These are phyloP conservation scores for Lasioglossum albipes DNA, from an alignment of 1,140 invertebrate genomes.

Conservation along the genomic window DNA sequence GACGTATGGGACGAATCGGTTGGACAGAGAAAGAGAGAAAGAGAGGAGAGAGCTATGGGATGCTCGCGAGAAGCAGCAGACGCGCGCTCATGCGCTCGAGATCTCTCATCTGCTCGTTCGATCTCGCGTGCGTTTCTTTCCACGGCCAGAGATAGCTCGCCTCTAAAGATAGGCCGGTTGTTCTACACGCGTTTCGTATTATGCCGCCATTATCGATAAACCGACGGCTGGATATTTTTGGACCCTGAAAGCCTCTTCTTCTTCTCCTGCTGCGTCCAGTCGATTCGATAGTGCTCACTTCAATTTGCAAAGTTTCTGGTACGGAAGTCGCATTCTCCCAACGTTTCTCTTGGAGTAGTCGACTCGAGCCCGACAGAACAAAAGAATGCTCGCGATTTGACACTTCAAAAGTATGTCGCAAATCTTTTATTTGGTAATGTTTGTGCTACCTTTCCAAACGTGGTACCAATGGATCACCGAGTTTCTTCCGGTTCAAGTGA, in stretches of 20 bases:
- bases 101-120: conserved; percentile 50
- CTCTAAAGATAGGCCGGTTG: conserved; percentile 64
- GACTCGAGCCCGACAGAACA: no score
- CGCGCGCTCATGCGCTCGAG: conserved; percentile 31
- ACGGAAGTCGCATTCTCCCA: no score
- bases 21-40: neutral
- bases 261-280: no score
- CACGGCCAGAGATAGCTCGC: conserved; percentile 54
- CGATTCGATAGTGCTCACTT: no score
- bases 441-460: no score
- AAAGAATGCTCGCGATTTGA: no score
- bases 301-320: no score
- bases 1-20: neutral
- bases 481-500: no score
- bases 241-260: conserved; percentile 24
- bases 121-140: conserved; percentile 60
- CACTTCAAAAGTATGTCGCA: no score
- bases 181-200: conserved; percentile 54
- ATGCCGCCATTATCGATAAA: conserved; percentile 61
- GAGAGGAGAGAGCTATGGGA: neutral
- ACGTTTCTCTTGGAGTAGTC: no score
- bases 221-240: conserved; percentile 37
- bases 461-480: no score
- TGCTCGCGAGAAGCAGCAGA: conserved; percentile 9
- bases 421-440: no score